These are phyloP conservation scores for Cephonodes hylas DNA, from an alignment of 2,888 invertebrate genomes.

Conservation along the genomic window DNA sequence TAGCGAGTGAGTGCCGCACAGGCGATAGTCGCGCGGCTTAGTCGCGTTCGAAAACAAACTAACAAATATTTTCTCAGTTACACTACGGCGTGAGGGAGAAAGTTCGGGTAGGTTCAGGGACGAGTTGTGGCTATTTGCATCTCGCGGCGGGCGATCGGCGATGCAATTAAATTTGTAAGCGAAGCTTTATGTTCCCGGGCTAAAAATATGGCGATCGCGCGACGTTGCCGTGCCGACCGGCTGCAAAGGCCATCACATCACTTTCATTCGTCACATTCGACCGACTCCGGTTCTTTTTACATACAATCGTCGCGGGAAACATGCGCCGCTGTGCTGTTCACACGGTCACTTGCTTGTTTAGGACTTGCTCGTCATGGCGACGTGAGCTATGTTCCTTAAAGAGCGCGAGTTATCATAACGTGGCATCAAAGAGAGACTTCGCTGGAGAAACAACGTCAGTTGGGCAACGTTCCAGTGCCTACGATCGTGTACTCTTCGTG, in stretches of 20 bases:
- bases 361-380: slow-evolving; percentile 23
- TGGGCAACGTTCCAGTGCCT: slow-evolving; percentile 27
- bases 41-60: slow-evolving; percentile 44
- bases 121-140: slow-evolving; percentile 72
- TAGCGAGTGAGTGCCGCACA: background rate
- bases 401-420: slow-evolving; percentile 24
- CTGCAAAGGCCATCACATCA: slow-evolving; percentile 43
- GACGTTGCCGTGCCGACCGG: slow-evolving; percentile 55
- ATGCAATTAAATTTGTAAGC: slow-evolving; percentile 79
- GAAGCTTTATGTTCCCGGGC: slow-evolving; percentile 68
- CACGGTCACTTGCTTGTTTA: slow-evolving; percentile 12
- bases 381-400: slow-evolving; percentile 27
- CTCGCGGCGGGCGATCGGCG: slow-evolving; percentile 74
- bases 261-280: slow-evolving; percentile 34
- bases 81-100: slow-evolving; percentile 53
- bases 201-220: slow-evolving; percentile 64
- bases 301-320: slow-evolving; percentile 22
- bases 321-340: slow-evolving; percentile 14
- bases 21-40: slow-evolving; percentile 12
- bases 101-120: slow-evolving; percentile 78
- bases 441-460: slow-evolving; percentile 6
- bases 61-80: slow-evolving; percentile 44
- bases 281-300: slow-evolving; percentile 7
- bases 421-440: slow-evolving; percentile 7
- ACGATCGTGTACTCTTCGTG: background rate